Base-by-base conservation (phyloP, 53 echinoderm and acorn worm species). In the Zoroaster sp. region DNA sequence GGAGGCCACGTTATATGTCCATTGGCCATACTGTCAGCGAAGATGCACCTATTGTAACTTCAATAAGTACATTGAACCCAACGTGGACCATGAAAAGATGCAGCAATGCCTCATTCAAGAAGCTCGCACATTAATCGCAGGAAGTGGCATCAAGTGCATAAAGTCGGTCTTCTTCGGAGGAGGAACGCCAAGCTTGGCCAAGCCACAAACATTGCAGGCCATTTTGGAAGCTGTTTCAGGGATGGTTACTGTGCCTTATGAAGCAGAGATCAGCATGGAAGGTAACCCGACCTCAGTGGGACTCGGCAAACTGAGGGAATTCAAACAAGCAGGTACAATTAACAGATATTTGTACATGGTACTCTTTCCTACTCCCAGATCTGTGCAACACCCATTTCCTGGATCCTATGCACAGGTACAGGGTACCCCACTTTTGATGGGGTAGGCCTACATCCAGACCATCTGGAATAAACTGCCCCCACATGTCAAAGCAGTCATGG, bases 31-130 rank as follows among this genome's bases (percentile, higher is more conserved):
- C 90, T 97, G 98, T 43, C 91, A 94, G 78, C 90, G 91, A 51
- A 75, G 93, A 41, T 97, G 95, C 83, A 92, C 95, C n/a, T 97
- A 97, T 87, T 97, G 98, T 68, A 95, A 97, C 78, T 97, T 97
- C 75, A 97, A 97, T 86, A 97, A 97, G 88, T 97, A 97, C 70
- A 90, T 95, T 33, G 66, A 46, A 14, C 65, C 67, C 15, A 78
- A 66, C 40, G 89, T 94, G 12, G 92, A 97, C 66, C 91, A 97
- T 25, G 85, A 88, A 18, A 86, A 75, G 63, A 95, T 97, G 95
- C 81, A 72, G 41, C 33, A 89, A 5, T 95, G 94, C 70, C 88
- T 97, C 0, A 85, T 93, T 15, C 77, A 51, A 18, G 98, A 97
- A 72, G 82, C 88, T 17, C 73, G 73, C 20, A 95, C 94, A 6